A percentile compares a stretch with the other conserved stretches of the same genome.
phyloP scores from a whole-genome alignment of 35 echinoderm and acorn worm genomes.

The Diadema setosum region DNA sequence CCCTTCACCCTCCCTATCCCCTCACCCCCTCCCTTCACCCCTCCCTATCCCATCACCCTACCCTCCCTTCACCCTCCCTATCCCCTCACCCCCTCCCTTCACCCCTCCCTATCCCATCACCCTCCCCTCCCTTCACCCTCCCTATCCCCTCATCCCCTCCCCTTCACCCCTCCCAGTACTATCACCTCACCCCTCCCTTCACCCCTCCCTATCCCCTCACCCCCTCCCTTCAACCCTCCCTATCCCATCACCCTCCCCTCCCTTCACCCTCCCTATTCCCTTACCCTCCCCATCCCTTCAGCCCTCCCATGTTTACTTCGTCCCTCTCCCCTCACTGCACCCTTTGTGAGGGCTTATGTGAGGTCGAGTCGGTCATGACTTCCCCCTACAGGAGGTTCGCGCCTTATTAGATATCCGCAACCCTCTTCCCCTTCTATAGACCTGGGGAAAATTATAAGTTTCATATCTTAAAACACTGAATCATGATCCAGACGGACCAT shows the following conservation, averaged over 20 bases:
- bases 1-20: background rate
- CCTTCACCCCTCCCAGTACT: too few relatives aligned
- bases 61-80: background rate
- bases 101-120: background rate
- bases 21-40: background rate
- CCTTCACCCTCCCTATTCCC: background rate
- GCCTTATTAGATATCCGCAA: too few relatives aligned
- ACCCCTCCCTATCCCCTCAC: background rate
- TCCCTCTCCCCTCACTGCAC: conserved; percentile 6
- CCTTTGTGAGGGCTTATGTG: too few relatives aligned
- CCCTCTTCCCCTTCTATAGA: too few relatives aligned
- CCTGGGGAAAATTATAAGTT: too few relatives aligned
- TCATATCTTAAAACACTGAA: too few relatives aligned
- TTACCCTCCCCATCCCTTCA: background rate
- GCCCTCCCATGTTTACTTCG: background rate
- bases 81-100: background rate
- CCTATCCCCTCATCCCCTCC: background rate
- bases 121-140: background rate
- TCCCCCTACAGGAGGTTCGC: too few relatives aligned
- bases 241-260: background rate
- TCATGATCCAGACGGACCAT: too few relatives aligned
- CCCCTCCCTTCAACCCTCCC: background rate
- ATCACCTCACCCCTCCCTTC: background rate
- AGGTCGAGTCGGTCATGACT: too few relatives aligned
- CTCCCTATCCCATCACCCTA: background rate